phyloP scores from a whole-genome alignment of 1,140 invertebrate species.

The Conus betulinus region DNA sequence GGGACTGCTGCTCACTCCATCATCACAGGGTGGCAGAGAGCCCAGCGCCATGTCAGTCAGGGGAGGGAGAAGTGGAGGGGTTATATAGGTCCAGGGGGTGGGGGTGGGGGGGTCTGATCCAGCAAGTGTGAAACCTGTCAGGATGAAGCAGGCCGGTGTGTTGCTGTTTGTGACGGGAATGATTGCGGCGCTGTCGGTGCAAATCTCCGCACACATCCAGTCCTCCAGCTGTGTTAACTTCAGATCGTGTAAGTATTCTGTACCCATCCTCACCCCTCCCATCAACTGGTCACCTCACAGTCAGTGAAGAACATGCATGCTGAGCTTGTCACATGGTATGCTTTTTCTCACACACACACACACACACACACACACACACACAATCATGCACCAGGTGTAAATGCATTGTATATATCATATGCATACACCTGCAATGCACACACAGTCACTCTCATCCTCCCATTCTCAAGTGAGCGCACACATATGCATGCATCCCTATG shows the following conservation, averaged over 20 bases:
- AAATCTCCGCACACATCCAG: not conserved
- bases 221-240: not conserved
- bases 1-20: not conserved
- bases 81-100: not conserved
- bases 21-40: not conserved
- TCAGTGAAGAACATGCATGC: not conserved
- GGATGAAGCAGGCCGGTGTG: not conserved
- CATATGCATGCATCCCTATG: not conserved
- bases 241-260: not conserved
- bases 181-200: not conserved
- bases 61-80: not conserved
- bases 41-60: not conserved
- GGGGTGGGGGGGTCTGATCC: not conserved
- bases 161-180: not conserved
- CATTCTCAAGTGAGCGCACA: not conserved
- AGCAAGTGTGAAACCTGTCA: not conserved
- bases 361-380: not conserved
- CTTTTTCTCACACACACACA: not conserved
- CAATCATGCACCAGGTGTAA: not conserved
- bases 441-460: not conserved
- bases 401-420: not conserved
- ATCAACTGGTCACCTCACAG: no score
- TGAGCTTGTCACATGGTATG: not conserved
- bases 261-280: not conserved
- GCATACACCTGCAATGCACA: not conserved